Evolutionary conservation across 2,113 vertebrate species (phyloP).

Genomic region (Lophotis ruficrista): DNA sequence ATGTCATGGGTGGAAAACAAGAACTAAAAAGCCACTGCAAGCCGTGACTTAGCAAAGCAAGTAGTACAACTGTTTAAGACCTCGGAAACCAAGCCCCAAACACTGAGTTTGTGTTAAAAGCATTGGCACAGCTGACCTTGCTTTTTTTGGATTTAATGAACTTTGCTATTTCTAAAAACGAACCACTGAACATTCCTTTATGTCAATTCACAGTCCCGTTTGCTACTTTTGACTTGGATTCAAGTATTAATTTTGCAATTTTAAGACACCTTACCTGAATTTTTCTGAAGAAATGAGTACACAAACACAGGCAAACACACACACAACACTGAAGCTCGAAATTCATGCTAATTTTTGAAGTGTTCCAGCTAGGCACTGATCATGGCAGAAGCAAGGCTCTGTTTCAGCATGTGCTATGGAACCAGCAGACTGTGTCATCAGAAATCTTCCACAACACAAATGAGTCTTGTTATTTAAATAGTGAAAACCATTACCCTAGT

Average conservation of each 20-base stretch:
- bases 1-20: neutral
- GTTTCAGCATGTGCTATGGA: neutral
- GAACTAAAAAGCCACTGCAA: neutral
- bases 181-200: neutral
- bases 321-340: neutral
- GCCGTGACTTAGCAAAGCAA: neutral
- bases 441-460: conserved; percentile 46
- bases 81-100: neutral
- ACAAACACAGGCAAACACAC: neutral
- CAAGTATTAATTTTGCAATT: neutral
- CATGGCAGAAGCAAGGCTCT: neutral
- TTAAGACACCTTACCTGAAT: conserved; percentile 52
- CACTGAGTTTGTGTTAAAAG: neutral
- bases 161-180: neutral
- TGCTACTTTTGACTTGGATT: neutral
- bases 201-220: neutral
- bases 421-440: neutral
- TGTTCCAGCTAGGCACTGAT: neutral
- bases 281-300: neutral
- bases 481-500: conserved; percentile 98
- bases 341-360: neutral
- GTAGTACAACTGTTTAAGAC: neutral
- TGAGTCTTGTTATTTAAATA: conserved; percentile 76
- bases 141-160: neutral
- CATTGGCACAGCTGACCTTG: neutral